Evolutionary conservation across 2,888 invertebrate genomes (phyloP).

Genomic region (Metellina segmentata): DNA sequence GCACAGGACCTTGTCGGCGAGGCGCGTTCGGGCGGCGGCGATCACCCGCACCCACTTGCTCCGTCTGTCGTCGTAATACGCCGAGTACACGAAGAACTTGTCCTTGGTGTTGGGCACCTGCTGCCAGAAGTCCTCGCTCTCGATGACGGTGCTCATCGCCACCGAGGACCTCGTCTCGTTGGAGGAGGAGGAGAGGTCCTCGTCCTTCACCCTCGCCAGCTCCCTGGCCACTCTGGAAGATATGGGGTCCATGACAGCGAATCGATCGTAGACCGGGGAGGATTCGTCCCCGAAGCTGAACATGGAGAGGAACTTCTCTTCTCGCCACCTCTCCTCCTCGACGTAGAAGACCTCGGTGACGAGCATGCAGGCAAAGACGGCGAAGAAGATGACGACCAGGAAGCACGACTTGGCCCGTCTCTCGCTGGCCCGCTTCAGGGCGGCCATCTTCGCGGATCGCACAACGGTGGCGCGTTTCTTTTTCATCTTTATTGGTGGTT

Average conservation of each 20-base stretch:
- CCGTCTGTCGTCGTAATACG: conserved; percentile 87
- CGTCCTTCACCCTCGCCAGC: conserved; percentile 66
- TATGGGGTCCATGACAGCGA: conserved; percentile 47
- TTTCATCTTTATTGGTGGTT: conserved; percentile 55
- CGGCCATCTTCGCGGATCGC: conserved; percentile 49
- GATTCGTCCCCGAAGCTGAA: conserved; percentile 56
- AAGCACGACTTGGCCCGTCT: conserved; percentile 93
- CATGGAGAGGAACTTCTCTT: conserved; percentile 66
- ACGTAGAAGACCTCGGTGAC: conserved; percentile 90
- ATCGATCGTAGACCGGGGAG: conserved; percentile 1
- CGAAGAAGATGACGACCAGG: conserved; percentile 94
- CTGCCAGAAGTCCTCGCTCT: conserved; percentile 80
- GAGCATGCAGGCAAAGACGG: conserved; percentile 92
- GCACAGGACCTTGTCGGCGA: conserved; percentile 88
- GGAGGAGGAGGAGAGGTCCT: conserved; percentile 63
- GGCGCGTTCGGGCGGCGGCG: conserved; percentile 93
- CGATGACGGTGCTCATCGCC: not conserved
- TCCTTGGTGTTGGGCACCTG: conserved; percentile 80
- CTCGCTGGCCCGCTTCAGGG: conserved; percentile 82
- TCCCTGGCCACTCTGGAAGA: conserved; percentile 70
- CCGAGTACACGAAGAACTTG: conserved; percentile 95
- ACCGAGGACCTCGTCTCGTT: conserved; percentile 45
- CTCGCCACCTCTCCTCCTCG: conserved; percentile 80
- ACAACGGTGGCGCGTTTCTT: conserved; percentile 24
- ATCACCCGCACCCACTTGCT: conserved; percentile 86